Evolutionary conservation across 2,797 vertebrate genomes (phyloP).

Genomic region (Austrolebias charrua): DNA sequence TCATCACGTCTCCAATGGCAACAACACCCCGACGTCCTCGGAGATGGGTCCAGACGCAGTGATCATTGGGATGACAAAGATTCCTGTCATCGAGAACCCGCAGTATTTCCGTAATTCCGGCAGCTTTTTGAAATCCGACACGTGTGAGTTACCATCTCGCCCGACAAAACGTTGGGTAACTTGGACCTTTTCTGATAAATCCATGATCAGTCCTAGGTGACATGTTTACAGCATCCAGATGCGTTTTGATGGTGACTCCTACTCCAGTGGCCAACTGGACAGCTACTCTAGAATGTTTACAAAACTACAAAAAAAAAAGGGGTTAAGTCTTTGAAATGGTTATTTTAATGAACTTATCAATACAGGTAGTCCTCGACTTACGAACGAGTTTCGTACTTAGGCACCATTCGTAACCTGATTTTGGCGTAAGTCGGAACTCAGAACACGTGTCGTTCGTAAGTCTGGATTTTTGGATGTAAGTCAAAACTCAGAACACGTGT

Average conservation of each 20-base stretch:
- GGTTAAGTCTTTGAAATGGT: neutral
- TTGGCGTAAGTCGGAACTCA: too few species aligned
- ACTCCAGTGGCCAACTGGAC: constrained; percentile 7
- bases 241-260: constrained; percentile 51
- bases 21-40: constrained; percentile 96
- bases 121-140: constrained; percentile 94
- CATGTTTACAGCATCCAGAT: constrained; percentile 57
- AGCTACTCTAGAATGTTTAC: constrained; percentile 7
- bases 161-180: constrained; percentile 47
- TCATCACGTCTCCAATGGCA: constrained; percentile 99
- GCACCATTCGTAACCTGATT: too few species aligned
- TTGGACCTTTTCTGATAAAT: constrained; percentile 70
- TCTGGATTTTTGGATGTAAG: too few species aligned
- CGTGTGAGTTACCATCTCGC: constrained; percentile 87
- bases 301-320: neutral
- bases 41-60: constrained; percentile 97
- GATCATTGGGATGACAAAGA: constrained; percentile 99
- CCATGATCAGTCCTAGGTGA: constrained; percentile 50
- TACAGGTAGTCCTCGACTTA: too few species aligned
- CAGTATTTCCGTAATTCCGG: constrained; percentile 98
- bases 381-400: too few species aligned
- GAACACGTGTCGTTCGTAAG: too few species aligned
- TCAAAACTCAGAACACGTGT: too few species aligned
- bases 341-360: too few species aligned
- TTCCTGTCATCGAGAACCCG: constrained; percentile 98